Evolutionary conservation across 2,888 invertebrate genomes (phyloP), one percentile per base, ranked within the genome.

Genomic region (Sesamia inferens): DNA sequence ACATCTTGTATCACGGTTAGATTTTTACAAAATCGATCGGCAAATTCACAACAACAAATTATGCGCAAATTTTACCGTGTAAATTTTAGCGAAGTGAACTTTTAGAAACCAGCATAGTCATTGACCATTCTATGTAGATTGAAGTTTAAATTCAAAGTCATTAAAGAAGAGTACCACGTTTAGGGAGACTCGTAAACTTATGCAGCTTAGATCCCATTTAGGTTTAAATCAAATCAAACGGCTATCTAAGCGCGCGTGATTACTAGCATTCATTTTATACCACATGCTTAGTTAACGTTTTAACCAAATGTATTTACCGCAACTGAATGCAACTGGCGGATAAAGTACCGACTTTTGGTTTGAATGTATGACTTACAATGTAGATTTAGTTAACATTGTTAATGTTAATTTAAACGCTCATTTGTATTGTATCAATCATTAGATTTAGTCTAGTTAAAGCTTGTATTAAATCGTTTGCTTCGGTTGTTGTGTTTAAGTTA

Each of bases 271-370:
- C 22, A 22, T 54, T 58, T 70, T n/a, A n/a, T n/a, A 66, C 61
- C 24, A 58, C 68, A 68, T 72, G 68, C 42, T 68, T 42, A 47
- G 31, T 79, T 82, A 48, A n/a, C 5, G 47, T 54, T 75, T 65
- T 11, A 72, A 62, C 57, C 66, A 22, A 82, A 82, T 68, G 54
- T 55, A 16, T 58, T 65, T 62, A 6, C 54, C 65, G 61, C 78
- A 78, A 78, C 73, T 78, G 64, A 64, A 54, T 78, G 48, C 55
- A 67, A 63, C 48, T 57, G 68, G 55, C 65, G 39, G 31, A 51
- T 31, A 16, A 57, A 71, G 61, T 42, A 69, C 44, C 5, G 70
- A 55, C 76, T 48, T 44, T 44, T 19, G 22, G 22, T 64, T 72
- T 58, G 22, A 62, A 61, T 62, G 54, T 31, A 68, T n/a, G 39